phyloP scores from a whole-genome alignment of 2,797 vertebrate genomes.

The Spinus pinus region DNA sequence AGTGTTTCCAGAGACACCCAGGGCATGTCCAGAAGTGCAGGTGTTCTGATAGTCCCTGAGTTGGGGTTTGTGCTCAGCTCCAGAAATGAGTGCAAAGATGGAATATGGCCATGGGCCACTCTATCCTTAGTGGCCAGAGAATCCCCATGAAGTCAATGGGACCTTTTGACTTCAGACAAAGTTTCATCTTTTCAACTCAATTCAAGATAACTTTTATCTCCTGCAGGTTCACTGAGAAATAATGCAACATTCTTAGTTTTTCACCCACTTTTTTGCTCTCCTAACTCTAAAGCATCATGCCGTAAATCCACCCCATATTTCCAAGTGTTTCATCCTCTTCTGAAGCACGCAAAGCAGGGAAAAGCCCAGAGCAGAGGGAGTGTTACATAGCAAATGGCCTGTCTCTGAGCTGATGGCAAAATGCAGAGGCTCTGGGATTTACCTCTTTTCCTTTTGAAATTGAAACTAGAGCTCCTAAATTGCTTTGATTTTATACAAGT shows the following conservation, averaged over 20 bases:
- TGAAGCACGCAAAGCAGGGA: background rate
- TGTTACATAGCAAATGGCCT: background rate
- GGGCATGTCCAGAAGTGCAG: background rate
- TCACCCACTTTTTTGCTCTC: background rate
- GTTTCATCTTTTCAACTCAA: background rate
- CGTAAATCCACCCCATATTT: background rate
- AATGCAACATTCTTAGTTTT: background rate
- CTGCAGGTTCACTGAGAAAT: background rate
- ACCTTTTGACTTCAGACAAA: background rate
- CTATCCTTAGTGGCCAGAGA: background rate
- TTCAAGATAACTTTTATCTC: background rate
- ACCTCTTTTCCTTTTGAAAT: background rate
- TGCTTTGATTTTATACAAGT: background rate
- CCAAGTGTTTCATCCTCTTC: background rate
- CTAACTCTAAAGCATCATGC: background rate
- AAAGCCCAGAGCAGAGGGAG: background rate
- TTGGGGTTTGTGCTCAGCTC: background rate
- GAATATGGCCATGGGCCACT: background rate
- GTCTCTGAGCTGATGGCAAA: background rate
- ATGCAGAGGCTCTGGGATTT: background rate
- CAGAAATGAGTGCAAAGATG: background rate
- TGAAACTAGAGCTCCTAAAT: background rate
- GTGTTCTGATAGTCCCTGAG: background rate
- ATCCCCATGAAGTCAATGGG: background rate
- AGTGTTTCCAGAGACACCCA: background rate